Percentiles rank a stretch among this genome's conserved stretches.
Evolutionary conservation across 1,140 invertebrate species (phyloP).

Genomic region (Druon quercuslanigerum): DNA sequence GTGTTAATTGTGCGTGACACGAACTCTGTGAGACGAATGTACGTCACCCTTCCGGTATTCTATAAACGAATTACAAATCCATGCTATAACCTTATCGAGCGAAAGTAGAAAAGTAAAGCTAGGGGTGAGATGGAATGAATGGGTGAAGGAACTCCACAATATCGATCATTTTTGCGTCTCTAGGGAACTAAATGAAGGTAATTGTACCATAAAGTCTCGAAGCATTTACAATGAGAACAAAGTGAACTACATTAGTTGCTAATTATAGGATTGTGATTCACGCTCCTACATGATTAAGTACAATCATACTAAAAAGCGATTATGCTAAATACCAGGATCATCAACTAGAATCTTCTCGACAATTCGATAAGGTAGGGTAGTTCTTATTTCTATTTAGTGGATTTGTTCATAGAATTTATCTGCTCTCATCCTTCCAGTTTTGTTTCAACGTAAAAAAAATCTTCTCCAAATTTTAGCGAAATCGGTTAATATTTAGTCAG

Average conservation of each 20-base stretch:
- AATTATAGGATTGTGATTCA: conserved; percentile 1
- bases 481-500: no score
- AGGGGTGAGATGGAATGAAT: conserved; percentile 26
- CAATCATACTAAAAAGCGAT: no score
- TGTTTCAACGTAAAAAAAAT: no score
- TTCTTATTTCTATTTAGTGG: no score
- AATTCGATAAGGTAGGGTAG: no score
- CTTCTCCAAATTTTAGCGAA: no score
- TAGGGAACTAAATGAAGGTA: conserved; percentile 27
- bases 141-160: conserved; percentile 43
- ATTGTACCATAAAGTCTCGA: conserved; percentile 17
- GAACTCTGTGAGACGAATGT: background rate
- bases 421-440: no score
- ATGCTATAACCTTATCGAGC: conserved; percentile 40
- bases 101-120: conserved; percentile 45
- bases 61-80: conserved; percentile 44
- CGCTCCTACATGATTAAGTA: background rate
- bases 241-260: background rate
- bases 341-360: no score
- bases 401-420: no score
- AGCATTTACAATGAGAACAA: background rate
- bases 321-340: no score
- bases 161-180: conserved; percentile 31
- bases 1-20: background rate
- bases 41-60: conserved; percentile 11